Percentiles rank a stretch among this genome's conserved stretches.
Conservation (phyloP, 2,113 vertebrate species). For the Nothoprocta perdicaria region DNA sequence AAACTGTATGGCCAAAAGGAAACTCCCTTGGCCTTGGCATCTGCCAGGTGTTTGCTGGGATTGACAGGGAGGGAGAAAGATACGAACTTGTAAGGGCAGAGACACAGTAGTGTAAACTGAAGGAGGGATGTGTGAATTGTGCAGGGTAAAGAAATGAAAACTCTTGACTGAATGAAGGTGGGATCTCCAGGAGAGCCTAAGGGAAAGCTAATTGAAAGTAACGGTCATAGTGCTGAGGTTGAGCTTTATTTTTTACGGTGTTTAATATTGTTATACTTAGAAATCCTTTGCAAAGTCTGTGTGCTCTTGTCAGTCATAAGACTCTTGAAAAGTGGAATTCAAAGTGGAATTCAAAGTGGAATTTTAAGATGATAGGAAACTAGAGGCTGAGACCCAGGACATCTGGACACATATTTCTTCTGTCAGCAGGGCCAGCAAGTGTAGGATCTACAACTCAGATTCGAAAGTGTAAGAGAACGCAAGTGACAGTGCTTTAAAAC, state of each 20-base stretch:
- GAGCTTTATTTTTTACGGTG: background rate
- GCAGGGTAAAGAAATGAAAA: background rate
- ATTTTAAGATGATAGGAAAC: background rate
- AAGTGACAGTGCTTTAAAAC: background rate
- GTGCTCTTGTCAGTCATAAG: background rate
- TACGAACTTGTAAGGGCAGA: background rate
- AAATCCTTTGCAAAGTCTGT: background rate
- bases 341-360: background rate
- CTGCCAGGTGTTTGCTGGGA: background rate
- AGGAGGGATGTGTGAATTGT: background rate
- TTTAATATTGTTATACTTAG: background rate
- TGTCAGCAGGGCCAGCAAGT: background rate
- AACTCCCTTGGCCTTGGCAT: background rate
- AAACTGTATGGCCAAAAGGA: background rate
- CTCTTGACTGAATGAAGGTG: background rate
- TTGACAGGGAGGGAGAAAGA: background rate
- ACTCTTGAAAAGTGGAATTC: background rate
- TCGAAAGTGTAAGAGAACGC: background rate
- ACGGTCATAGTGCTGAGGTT: background rate
- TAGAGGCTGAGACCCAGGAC: background rate
- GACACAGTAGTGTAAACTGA: background rate
- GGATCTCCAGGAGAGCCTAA: background rate
- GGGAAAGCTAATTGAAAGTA: background rate
- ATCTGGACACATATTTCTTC: background rate
- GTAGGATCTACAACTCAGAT: background rate